Evolutionary conservation across 2,113 vertebrate genomes (phyloP).

Genomic region (Esox niger): DNA sequence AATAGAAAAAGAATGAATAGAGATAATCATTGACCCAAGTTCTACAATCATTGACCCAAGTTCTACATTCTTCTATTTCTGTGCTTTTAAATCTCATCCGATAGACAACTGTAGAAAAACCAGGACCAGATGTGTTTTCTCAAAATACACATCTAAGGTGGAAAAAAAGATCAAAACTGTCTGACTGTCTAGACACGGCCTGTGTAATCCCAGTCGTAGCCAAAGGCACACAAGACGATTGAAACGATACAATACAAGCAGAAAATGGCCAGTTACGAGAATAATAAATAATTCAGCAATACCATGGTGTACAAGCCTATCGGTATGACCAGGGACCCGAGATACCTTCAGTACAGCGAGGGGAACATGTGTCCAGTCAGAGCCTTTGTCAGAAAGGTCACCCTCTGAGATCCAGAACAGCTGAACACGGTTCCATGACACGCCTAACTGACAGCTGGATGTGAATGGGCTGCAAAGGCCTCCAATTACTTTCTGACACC

Average conservation of each 20-base stretch:
- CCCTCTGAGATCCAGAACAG: constrained; percentile 45
- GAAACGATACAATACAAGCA: constrained; percentile 42
- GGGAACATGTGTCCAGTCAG: constrained; percentile 25
- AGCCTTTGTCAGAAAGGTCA: constrained; percentile 61
- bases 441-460: constrained; percentile 51
- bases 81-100: too few species aligned
- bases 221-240: constrained; percentile 35
- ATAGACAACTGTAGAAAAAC: too few species aligned
- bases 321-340: neutral
- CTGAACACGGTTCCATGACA: constrained; percentile 47
- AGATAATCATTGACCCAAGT: too few species aligned
- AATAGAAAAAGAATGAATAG: too few species aligned
- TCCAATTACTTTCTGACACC: constrained; percentile 60
- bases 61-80: too few species aligned
- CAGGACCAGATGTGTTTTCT: too few species aligned
- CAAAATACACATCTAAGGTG: too few species aligned
- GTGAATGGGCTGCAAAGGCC: constrained; percentile 47
- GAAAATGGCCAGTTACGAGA: neutral
- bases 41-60: too few species aligned
- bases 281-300: constrained; percentile 28
- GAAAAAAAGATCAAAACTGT: too few species aligned
- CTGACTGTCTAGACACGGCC: too few species aligned
- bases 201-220: neutral
- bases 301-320: neutral
- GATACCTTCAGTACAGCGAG: constrained; percentile 18